phyloP scores from a whole-genome alignment of 2,113 vertebrate genomes.

The Carassius gibelio region DNA sequence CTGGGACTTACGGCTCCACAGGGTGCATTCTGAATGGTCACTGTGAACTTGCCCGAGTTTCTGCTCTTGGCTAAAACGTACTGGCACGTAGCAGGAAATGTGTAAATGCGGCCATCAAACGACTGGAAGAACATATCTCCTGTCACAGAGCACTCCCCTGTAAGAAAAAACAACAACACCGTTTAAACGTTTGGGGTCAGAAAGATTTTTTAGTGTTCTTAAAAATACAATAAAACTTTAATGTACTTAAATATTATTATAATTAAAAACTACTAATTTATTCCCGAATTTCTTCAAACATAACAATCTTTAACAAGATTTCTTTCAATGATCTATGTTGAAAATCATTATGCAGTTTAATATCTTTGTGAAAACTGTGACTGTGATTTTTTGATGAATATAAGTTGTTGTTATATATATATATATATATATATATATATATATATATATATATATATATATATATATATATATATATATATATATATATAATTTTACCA shows the following conservation, averaged over 20 bases:
- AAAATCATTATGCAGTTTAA: background rate
- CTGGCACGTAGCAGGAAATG: constrained; percentile 89
- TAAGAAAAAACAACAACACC: background rate
- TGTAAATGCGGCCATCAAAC: constrained; percentile 89
- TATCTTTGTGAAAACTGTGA: background rate
- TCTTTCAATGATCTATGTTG: background rate
- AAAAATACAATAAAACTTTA: too few species aligned
- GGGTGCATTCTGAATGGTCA: constrained; percentile 87
- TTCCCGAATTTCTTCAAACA: too few species aligned
- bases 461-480: too few species aligned
- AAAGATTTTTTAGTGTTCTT: background rate
- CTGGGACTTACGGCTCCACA: constrained; percentile 85
- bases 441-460: too few species aligned
- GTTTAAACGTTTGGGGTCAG: background rate
- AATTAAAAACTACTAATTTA: too few species aligned
- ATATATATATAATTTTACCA: background rate
- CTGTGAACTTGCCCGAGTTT: constrained; percentile 81
- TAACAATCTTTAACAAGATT: too few species aligned
- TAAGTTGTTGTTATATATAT: too few species aligned
- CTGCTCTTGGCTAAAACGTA: constrained; percentile 92
- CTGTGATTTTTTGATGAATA: too few species aligned
- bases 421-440: too few species aligned
- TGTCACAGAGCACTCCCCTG: constrained; percentile 93
- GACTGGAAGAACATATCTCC: constrained; percentile 91
- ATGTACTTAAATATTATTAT: too few species aligned